Base-by-base conservation (phyloP, 1,140 invertebrate genomes). In the Leucophenga varia region DNA sequence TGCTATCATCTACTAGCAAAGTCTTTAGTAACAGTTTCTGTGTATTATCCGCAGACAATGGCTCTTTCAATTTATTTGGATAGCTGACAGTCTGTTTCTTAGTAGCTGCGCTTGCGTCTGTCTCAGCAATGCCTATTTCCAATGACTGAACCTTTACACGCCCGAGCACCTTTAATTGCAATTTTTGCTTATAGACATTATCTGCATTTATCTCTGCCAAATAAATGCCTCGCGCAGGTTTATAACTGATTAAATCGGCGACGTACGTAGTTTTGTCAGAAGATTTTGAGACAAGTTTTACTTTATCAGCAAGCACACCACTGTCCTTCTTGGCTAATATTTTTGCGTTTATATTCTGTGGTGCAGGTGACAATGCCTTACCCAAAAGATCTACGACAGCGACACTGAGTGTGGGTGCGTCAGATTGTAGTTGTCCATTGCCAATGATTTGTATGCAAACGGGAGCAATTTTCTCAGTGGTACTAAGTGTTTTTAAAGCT, bases 11-110 rank as follows among this genome's bases (percentile, higher is more conserved):
- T 45, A 84, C 85, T 1, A 97, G 75, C 1, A 81, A 74, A 74
- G 96, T 93, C 67, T 89, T 89, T 46, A 97, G 78, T 2, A 90
- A 78, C 25, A 98, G 75, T 75, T 93, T 94, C 74, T 97, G 93
- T 54, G 93, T 87, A 46, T 84, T 86, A 78, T 98, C 94, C 14
- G 89, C 89, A 65, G 91, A 86, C 7, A 92, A 76, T 19, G 79
- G 78, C 30, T 81, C 79, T 2, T 76, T 59, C 2, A 91, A 75
- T 63, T 89, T 90, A 48, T 85, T 83, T 0, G 89, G 88, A 75
- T 88, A 84, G 2, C 76, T 61, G 4, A 95, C 77, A 64, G 86
- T 90, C 32, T 84, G 84, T 39, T 93, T 78, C 74, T 88, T 89
- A 2, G 89, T 83, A 50, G 88, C 84, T 14, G 88, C 86, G 10